Base-by-base conservation (phyloP, 2,797 vertebrate genomes). In the Ibycter americanus region DNA sequence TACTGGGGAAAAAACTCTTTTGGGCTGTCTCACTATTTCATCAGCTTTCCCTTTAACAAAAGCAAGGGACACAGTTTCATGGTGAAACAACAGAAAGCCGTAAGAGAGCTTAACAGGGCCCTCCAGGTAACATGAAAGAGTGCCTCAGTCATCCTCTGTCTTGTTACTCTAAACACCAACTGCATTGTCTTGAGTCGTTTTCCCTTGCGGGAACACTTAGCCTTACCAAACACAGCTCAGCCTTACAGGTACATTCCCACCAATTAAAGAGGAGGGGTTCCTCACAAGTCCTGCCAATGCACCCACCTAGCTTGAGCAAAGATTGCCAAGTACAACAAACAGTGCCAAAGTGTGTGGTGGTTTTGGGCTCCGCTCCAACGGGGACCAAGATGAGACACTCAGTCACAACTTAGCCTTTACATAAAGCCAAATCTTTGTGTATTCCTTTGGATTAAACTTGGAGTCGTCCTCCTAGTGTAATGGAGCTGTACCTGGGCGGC, bases 251-350 rank as follows among this genome's bases (percentile, higher is more conserved):
- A 97, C 94, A 97, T 96, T 96, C 96, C 96, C 95, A 96, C 95
- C 96, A 97, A 97, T 97, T 97, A 96, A 97, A 97, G 95, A 97
- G 96, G 97, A 97, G 97, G 94, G 95, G 96, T 96, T 97, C 96
- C 96, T 97, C 91, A 96, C 97, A 97, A 97, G 96, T 97, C 72
- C 94, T 97, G 97, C 96, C 97, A 97, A 95, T 92, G 96, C 95
- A 96, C 96, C 96, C 95, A 96, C 94, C 95, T 97, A 93, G 91
- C 88, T 96, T 84, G 91, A 96, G 95, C 9, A 19, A 90, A 90
- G 84, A 49, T 92, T 97, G 96, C 95, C 96, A 97, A 96, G 93
- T 96, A 88, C 82, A 97, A 92, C 90, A 95, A 96, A 87, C 63
- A 20, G 91, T 96, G 96, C 96, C 96, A 97, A 92, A 97, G 96